Percentiles rank a stretch among this genome's conserved stretches.
Conservation (phyloP, 2,113 vertebrate species). For the human (Homo sapiens) region GRCh38 chr4:101505501-101506000, state of each 20-base stretch:
- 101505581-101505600: constrained; percentile 55
- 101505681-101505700: constrained; percentile 27
- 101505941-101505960: background rate
- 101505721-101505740: background rate
- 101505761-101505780: background rate
- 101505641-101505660: constrained; percentile 3
- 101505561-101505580: constrained; percentile 43
- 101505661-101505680: constrained; percentile 30
- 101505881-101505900: constrained; percentile 21
- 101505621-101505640: constrained; percentile 44
- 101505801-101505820: background rate
- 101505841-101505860: background rate
- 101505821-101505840: background rate
- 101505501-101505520: constrained; percentile 25
- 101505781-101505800: background rate
- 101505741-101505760: background rate
- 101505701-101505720: background rate
- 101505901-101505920: background rate
- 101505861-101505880: background rate
- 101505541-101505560: constrained; percentile 63
- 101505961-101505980: background rate
- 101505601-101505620: constrained; percentile 49
- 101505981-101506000: background rate
- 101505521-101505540: constrained; percentile 58
- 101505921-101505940: constrained; percentile 40